phyloP scores from a whole-genome alignment of 2,888 invertebrate genomes.

The Sycophila texana region DNA sequence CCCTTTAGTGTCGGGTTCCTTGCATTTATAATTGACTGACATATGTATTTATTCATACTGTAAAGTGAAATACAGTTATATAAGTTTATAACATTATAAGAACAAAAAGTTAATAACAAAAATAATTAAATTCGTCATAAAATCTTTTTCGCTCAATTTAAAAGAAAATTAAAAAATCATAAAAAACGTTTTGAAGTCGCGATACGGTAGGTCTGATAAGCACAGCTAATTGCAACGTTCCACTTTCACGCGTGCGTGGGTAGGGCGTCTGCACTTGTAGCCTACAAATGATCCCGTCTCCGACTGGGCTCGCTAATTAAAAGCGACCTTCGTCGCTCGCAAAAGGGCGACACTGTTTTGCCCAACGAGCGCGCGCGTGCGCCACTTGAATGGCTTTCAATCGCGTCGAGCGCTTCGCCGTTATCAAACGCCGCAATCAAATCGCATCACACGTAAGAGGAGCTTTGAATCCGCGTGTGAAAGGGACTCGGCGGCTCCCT shows the following conservation, averaged over 20 bases:
- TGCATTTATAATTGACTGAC: not conserved
- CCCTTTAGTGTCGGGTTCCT: too few species aligned
- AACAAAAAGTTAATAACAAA: too few species aligned
- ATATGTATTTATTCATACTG: not conserved
- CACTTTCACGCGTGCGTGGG: not conserved
- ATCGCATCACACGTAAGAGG: constrained; percentile 43
- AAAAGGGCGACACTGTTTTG: not conserved
- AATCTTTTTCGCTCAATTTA: too few species aligned
- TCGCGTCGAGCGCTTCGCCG: constrained; percentile 31
- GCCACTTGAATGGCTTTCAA: constrained; percentile 47
- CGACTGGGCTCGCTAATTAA: constrained; percentile 38
- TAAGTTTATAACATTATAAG: too few species aligned
- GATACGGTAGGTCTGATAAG: too few species aligned
- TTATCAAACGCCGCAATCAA: constrained; percentile 47
- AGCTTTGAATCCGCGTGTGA: constrained; percentile 22
- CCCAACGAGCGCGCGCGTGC: constrained; percentile 5
- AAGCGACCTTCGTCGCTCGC: not conserved
- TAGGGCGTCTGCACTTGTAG: too few species aligned
- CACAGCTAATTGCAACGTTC: too few species aligned
- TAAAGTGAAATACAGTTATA: not conserved
- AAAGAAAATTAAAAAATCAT: too few species aligned
- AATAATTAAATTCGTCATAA: too few species aligned
- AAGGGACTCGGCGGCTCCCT: constrained; percentile 14
- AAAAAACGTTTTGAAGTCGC: too few species aligned
- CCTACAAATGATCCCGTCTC: not conserved